Evolutionary conservation across 2,113 vertebrate genomes (phyloP).

Genomic region (Brachypteracias leptosomus): DNA sequence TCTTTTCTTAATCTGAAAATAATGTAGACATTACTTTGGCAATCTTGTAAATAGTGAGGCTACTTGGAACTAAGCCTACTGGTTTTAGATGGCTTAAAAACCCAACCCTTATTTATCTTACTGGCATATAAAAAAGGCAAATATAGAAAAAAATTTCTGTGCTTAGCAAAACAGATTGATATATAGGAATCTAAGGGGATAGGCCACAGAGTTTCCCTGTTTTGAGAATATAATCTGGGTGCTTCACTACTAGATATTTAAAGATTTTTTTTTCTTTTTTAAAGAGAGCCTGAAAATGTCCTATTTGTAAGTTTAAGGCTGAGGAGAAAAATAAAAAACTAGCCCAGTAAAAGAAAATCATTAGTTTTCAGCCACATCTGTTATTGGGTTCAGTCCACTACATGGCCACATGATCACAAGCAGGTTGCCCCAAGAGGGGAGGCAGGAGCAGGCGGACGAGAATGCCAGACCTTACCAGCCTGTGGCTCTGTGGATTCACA

Average conservation of each 20-base stretch:
- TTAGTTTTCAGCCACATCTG: neutral
- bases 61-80: slow-evolving; percentile 69
- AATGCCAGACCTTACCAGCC: neutral
- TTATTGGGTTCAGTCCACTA: neutral
- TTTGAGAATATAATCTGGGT: neutral
- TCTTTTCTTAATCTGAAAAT: slow-evolving; percentile 75
- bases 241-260: neutral
- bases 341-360: neutral
- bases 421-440: neutral
- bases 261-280: neutral
- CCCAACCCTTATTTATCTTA: slow-evolving; percentile 46
- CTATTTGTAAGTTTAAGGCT: neutral
- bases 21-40: slow-evolving; percentile 74
- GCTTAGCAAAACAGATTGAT: slow-evolving; percentile 24
- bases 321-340: neutral
- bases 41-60: slow-evolving; percentile 71
- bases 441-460: neutral
- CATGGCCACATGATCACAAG: accelerated
- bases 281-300: neutral
- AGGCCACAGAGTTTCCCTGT: neutral
- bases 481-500: neutral
- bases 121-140: slow-evolving; percentile 9
- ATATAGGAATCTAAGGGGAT: neutral
- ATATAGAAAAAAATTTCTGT: neutral
- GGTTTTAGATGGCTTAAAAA: slow-evolving; percentile 53